Evolutionary conservation across 2,113 vertebrate species (phyloP).

Genomic region (Thunnus thynnus): DNA sequence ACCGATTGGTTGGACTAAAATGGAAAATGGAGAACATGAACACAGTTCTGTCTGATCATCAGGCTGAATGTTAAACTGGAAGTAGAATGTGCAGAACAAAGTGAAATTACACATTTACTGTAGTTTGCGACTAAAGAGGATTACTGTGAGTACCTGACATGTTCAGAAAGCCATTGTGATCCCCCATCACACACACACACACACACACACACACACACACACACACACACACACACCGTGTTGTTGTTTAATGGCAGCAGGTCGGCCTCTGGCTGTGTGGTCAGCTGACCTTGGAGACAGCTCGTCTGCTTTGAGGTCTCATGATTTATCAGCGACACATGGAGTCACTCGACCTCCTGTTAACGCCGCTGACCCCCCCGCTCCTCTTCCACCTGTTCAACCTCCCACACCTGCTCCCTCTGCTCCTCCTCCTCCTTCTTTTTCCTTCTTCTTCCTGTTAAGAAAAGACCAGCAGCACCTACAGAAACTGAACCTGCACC

Average conservation of each 20-base stretch:
- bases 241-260: conserved; percentile 13
- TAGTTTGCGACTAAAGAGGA: not conserved
- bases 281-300: conserved; percentile 48
- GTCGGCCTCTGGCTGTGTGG: conserved; percentile 27
- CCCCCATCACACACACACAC: not conserved
- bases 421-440: not conserved
- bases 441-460: no score
- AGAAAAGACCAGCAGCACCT: no score
- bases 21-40: no score
- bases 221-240: no score
- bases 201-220: conserved; percentile 20
- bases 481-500: no score
- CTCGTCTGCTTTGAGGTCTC: conserved; percentile 22
- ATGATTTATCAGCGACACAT: conserved; percentile 57
- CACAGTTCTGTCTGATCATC: no score
- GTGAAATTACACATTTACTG: no score
- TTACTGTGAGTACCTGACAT: not conserved
- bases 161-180: no score
- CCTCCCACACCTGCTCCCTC: conserved; percentile 18
- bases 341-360: conserved; percentile 42
- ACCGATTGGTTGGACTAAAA: no score
- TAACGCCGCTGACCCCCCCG: not conserved
- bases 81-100: no score
- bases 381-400: conserved; percentile 34
- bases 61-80: no score